phyloP scores from a whole-genome alignment of 2,888 invertebrate species.

The Macropis europaea region DNA sequence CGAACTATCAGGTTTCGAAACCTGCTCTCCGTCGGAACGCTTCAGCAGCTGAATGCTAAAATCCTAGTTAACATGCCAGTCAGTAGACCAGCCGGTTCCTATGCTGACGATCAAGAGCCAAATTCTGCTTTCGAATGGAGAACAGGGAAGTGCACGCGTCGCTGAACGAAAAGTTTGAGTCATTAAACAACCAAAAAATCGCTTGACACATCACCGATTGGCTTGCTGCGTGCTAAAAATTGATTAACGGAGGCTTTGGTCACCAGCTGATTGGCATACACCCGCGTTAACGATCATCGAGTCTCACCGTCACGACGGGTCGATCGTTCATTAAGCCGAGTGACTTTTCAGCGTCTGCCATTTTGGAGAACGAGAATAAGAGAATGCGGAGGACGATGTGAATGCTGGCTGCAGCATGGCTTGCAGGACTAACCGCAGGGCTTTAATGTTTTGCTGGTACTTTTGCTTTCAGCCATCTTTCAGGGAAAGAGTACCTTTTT shows the following conservation, averaged over 20 bases:
- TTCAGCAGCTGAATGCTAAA: not conserved
- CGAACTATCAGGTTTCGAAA: slow-evolving; percentile 6
- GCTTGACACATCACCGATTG: slow-evolving; percentile 39
- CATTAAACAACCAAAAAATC: slow-evolving; percentile 9
- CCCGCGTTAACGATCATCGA: not conserved
- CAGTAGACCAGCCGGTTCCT: no score
- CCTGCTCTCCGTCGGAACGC: slow-evolving; percentile 1
- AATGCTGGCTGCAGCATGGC: slow-evolving; percentile 72
- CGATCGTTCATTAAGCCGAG: not conserved
- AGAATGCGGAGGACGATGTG: slow-evolving; percentile 1
- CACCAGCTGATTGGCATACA: slow-evolving; percentile 48
- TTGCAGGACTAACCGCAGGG: slow-evolving; percentile 75
- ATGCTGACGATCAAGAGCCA: slow-evolving; percentile 21
- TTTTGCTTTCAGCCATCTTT: slow-evolving; percentile 78
- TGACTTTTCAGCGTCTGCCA: slow-evolving; percentile 45
- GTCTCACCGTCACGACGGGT: not conserved
- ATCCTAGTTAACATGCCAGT: no score
- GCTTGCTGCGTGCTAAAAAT: slow-evolving; percentile 52
- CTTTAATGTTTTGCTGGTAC: slow-evolving; percentile 77
- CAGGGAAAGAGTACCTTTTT: slow-evolving; percentile 84
- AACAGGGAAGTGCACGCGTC: slow-evolving; percentile 5
- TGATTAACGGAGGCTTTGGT: slow-evolving; percentile 29
- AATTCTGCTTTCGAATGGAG: not conserved
- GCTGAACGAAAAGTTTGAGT: not conserved
- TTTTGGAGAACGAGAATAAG: slow-evolving; percentile 4